Evolutionary conservation across 2,113 vertebrate species (phyloP), one percentile per base, ranked within the genome.

Genomic region (Phocoena sinus): DNA sequence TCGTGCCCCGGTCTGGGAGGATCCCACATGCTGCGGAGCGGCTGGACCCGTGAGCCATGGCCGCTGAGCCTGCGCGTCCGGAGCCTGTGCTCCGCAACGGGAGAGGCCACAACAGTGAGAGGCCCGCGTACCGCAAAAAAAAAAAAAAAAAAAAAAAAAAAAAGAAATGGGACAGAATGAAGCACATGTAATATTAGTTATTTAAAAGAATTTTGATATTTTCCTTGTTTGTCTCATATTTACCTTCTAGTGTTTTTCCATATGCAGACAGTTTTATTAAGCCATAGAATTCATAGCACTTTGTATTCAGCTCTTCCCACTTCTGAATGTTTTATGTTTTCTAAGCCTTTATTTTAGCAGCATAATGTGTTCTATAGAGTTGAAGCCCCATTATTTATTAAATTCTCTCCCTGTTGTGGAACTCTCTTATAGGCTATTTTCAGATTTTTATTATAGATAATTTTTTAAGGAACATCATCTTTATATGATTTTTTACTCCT

Each of bases 261-360:
- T 81, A 71, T 81, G 4, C 11, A 87, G 38, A 36, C 8, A 76
- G 58, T 92, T 89, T 95, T 95, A 89, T 94, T 92, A 90, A 95
- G 65, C 76, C 38, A 65, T 91, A 80, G 28, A 62, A 62, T 87
- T 97, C 23, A 44, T 92, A 91, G 82, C 9, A 84, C 25, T 94
- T 95, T 84, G 26, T 93, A 56, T 68, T 92, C 47, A 79, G 8
- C 47, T 81, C 44, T 73, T 92, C 58, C 12, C 9, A 74, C 60
- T 97, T 97, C 17, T 89, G 63, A 67, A 87, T 92, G 56, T 92
- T 97, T 71, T 36, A 23, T 86, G 44, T 89, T 96, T 96, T 91
- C 50, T 36, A 41, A 71, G 41, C 47, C 44, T 91, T 93, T 97
- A 81, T 93, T 87, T 91, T 96, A 77, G 67, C 91, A 63, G 23